A percentile compares a stretch with the other conserved stretches of the same genome.
Conservation (phyloP, 1,140 invertebrate species). For the Neomicropteryx cornuta region DNA sequence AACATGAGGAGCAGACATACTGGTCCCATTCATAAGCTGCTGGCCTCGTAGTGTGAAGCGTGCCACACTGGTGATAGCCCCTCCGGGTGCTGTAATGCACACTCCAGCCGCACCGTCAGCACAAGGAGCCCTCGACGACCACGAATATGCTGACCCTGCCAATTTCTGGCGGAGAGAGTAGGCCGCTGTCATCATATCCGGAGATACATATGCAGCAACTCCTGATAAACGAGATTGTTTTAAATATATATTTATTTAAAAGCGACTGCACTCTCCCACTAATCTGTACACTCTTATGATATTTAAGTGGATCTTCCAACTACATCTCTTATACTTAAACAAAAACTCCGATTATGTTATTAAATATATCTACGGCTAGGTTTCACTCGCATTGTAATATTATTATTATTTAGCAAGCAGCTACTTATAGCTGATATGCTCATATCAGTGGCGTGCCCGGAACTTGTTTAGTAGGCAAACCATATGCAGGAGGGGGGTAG, state of each 20-base stretch:
- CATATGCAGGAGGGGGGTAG: too few relatives aligned
- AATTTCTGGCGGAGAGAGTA: conserved; percentile 82
- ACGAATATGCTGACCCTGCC: conserved; percentile 82
- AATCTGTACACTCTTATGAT: too few relatives aligned
- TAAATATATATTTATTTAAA: conserved; percentile 4
- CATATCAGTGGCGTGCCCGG: too few relatives aligned
- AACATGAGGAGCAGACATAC: conserved; percentile 93
- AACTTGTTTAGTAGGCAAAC: too few relatives aligned
- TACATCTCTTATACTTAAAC: too few relatives aligned
- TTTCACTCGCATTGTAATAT: too few relatives aligned
- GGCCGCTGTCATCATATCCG: conserved; percentile 94
- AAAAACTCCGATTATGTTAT: too few relatives aligned
- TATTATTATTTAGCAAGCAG: too few relatives aligned
- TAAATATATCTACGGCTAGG: too few relatives aligned
- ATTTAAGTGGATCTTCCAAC: too few relatives aligned
- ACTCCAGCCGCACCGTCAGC: conserved; percentile 83
- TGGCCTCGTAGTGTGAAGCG: conserved; percentile 79
- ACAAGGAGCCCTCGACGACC: conserved; percentile 85
- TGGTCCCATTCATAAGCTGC: conserved; percentile 94
- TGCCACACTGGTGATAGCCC: conserved; percentile 85
- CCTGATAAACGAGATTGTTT: conserved; percentile 33
- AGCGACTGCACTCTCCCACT: neutral
- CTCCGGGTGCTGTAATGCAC: conserved; percentile 88
- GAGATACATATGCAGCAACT: conserved; percentile 93
- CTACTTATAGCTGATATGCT: too few relatives aligned